A percentile compares a stretch with the other conserved stretches of the same genome.
Evolutionary conservation across 2,113 vertebrate genomes (phyloP).

Genomic region (Barbus barbus): DNA sequence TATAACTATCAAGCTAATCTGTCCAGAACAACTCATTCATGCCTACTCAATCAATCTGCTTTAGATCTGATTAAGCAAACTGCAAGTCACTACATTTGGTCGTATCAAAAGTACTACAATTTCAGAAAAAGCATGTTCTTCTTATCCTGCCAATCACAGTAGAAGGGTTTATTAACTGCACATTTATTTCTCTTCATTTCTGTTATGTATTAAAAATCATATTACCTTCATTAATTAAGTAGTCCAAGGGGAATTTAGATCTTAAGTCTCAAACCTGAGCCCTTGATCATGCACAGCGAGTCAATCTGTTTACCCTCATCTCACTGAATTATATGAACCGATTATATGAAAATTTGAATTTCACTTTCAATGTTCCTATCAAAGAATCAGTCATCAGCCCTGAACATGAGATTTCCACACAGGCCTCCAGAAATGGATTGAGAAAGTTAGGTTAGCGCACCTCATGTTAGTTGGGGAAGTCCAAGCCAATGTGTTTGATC

Average conservation of each 20-base stretch:
- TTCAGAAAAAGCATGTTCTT: neutral
- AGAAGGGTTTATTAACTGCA: neutral
- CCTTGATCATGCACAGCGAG: neutral
- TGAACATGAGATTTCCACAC: neutral
- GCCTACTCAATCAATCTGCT: neutral
- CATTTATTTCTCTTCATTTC: neutral
- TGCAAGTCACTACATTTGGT: neutral
- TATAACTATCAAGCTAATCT: neutral
- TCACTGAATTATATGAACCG: neutral
- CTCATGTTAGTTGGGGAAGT: neutral
- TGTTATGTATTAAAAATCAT: neutral
- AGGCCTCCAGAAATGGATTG: neutral
- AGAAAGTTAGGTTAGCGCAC: neutral
- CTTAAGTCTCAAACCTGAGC: neutral
- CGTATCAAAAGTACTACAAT: neutral
- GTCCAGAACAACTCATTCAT: neutral
- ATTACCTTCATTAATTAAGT: constrained; percentile 17
- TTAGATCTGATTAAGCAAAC: neutral
- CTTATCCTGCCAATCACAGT: neutral
- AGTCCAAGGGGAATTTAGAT: neutral
- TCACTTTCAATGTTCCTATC: neutral
- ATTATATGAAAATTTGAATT: neutral
- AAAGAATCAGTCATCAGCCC: neutral
- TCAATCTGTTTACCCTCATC: constrained; percentile 15
- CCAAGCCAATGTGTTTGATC: constrained; percentile 19